A percentile compares a stretch with the other conserved stretches of the same genome.
Evolutionary conservation across 1,140 invertebrate genomes (phyloP).

Genomic region (Physella acuta): DNA sequence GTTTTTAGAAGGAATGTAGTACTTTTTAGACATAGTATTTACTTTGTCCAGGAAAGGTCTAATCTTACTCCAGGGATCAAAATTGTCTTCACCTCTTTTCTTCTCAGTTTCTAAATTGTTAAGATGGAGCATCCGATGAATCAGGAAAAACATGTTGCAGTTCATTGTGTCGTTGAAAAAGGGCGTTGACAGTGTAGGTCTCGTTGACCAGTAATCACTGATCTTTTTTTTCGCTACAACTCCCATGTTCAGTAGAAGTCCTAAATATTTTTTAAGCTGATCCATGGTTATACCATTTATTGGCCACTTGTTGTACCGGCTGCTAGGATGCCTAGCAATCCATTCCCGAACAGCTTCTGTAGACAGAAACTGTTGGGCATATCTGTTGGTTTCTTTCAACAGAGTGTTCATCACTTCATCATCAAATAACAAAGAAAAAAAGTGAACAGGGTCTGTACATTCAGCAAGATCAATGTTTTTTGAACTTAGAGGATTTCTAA

Average conservation of each 20-base stretch:
- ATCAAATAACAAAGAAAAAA: not conserved
- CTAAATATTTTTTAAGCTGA: slow-evolving; percentile 9
- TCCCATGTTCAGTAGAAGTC: slow-evolving; percentile 17
- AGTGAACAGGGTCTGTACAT: not conserved
- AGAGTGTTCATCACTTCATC: not conserved
- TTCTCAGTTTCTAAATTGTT: not conserved
- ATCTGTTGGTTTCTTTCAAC: slow-evolving; percentile 1
- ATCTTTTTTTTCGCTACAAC: not conserved
- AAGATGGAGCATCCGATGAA: slow-evolving; percentile 22
- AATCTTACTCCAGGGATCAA: slow-evolving; percentile 30
- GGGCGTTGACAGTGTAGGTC: not conserved
- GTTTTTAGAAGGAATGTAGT: slow-evolving; percentile 16
- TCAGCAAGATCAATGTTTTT: too few relatives aligned
- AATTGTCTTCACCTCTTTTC: slow-evolving; percentile 14
- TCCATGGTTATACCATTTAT: slow-evolving; percentile 2
- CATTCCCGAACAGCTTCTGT: not conserved
- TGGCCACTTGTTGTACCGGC: slow-evolving; percentile 14
- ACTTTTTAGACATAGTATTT: slow-evolving; percentile 10
- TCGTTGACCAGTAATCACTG: not conserved
- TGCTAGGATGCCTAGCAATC: not conserved
- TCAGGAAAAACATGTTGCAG: slow-evolving; percentile 11
- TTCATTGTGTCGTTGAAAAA: not conserved
- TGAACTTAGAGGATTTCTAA: not conserved
- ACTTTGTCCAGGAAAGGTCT: slow-evolving; percentile 20
- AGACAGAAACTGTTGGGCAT: not conserved